Base-by-base conservation (phyloP, 2,888 invertebrate genomes). In the Bellardia bayeri region DNA sequence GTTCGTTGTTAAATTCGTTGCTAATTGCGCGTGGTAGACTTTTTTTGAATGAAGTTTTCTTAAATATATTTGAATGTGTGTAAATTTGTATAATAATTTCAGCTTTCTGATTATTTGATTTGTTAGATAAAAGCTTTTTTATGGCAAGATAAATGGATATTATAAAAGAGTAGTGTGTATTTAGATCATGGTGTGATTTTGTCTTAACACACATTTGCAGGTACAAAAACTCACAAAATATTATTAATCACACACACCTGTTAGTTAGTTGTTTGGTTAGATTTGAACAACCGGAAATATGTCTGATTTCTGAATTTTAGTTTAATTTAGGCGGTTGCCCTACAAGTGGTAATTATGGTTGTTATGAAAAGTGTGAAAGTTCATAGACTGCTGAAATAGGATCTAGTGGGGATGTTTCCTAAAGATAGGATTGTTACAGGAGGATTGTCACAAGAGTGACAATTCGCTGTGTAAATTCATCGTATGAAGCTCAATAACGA, bases 121-220 rank as follows among this genome's bases (percentile, higher is more conserved):
- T 54, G 51, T 54, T 33, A 49, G n/a, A 51, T 2, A 49, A 13
- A 68, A 49, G 16, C 11, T 14, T 37, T 23, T 69, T 33, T 54
- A 7, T 69, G 69, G n/a, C 49, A 37, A 54, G 37, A 69, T 69
- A 33, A 51, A 54, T 69, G 51, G 51, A 54, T 69, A 37, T 51
- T 54, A 33, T 69, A 37, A 49, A 68, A 49, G 49, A 30, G 7
- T 45, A 68, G 7, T 14, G 33, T 33, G 61, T 68, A 49, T 68
- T 30, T 23, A 68, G 49, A 51, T 51, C 7, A 68, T 33, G 49
- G 23, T 68, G 68, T n/a, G 49, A 49, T 68, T 45, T 45, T 66
- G 45, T 23, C 33, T 40, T 37, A n/a, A 14, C 30, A n/a, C 40
- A 42, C n/a, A 63, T 40, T 40, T 64, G 16, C 1, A 37, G 7